Evolutionary conservation across 2,113 vertebrate species (phyloP).

Genomic region (Paraplagusia blochii): DNA sequence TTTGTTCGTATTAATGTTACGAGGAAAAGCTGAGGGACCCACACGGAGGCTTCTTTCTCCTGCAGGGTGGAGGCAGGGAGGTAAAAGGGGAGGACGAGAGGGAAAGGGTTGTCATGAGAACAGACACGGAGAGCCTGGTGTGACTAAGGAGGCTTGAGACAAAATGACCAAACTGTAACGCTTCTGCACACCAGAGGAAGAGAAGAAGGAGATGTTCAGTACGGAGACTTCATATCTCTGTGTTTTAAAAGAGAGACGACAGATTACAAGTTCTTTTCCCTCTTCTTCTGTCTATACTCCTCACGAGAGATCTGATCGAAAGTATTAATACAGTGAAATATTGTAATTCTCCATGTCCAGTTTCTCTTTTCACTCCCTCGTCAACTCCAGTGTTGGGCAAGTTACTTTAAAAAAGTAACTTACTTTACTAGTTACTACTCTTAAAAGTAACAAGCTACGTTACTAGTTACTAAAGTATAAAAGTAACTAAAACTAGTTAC

Average conservation of each 20-base stretch:
- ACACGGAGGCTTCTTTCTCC: conserved; percentile 26
- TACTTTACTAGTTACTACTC: no score
- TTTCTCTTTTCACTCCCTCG: no score
- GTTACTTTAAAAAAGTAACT: no score
- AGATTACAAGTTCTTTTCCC: no score
- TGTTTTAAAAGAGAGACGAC: no score
- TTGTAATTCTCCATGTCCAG: no score
- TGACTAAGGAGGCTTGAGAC: conserved; percentile 60
- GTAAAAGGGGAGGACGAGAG: conserved; percentile 20
- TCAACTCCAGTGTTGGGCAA: no score
- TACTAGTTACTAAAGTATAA: no score
- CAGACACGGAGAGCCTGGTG: conserved; percentile 59
- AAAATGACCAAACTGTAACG: conserved; percentile 61
- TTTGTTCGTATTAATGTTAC: no score
- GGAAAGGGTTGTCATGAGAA: conserved; percentile 71
- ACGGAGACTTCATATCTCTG: conserved; percentile 2
- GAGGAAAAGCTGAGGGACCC: conserved; percentile 6
- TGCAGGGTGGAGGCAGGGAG: background rate
- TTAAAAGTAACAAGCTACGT: conserved; percentile 30
- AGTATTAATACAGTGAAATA: conserved; percentile 20
- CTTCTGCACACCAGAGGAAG: conserved; percentile 43
- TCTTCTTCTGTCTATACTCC: no score
- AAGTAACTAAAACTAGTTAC: no score
- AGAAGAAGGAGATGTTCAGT: conserved; percentile 17
- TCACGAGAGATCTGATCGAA: no score